These are phyloP conservation scores for Oreotrochilus melanogaster DNA, from an alignment of 2,113 vertebrate genomes.

Conservation along the genomic window DNA sequence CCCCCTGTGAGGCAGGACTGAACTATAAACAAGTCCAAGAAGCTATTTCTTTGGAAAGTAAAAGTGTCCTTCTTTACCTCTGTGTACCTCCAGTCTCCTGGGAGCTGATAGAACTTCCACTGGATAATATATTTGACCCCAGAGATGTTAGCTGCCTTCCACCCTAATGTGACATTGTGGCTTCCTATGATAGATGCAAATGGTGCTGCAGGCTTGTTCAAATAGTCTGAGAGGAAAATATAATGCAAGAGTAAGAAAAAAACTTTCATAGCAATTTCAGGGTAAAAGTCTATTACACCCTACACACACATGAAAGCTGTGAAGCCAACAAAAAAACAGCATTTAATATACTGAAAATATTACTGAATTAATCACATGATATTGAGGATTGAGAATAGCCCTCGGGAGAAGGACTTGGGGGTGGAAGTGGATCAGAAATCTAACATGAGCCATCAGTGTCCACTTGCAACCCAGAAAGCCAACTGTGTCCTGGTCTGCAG, in stretches of 20 bases:
- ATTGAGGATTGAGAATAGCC: too few relatives aligned
- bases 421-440: too few relatives aligned
- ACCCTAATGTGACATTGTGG: conserved; percentile 72
- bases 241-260: not conserved
- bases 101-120: conserved; percentile 76
- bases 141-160: conserved; percentile 77
- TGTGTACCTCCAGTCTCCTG: conserved; percentile 78
- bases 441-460: too few relatives aligned
- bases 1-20: not conserved
- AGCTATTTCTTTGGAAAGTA: not conserved
- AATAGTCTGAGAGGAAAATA: conserved; percentile 54
- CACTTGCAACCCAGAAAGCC: too few relatives aligned
- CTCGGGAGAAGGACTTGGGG: too few relatives aligned
- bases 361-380: not conserved
- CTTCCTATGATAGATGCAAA: conserved; percentile 76
- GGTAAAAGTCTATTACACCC: not conserved
- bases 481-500: too few relatives aligned
- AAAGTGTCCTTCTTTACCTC: conserved; percentile 64
- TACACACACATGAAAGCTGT: not conserved
- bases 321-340: not conserved
- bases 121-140: conserved; percentile 78
- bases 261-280: not conserved
- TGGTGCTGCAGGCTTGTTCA: conserved; percentile 60
- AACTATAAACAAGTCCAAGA: not conserved
- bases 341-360: not conserved